These are phyloP conservation scores for Aphyosemion australe DNA, from an alignment of 2,113 vertebrate species.

Conservation along the genomic window DNA sequence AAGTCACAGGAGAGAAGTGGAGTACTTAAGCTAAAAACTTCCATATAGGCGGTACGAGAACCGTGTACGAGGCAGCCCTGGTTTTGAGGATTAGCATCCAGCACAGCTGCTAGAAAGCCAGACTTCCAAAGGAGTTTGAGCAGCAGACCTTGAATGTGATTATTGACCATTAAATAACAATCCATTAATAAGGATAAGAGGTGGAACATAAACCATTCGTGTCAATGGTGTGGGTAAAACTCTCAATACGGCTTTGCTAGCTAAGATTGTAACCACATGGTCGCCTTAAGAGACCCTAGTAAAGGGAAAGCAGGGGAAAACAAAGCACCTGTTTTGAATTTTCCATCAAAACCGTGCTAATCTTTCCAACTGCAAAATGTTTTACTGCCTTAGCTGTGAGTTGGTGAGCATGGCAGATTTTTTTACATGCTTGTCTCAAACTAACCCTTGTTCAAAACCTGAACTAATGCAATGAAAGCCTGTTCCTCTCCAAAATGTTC, in stretches of 20 bases:
- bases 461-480: conserved; percentile 46
- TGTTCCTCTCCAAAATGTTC: conserved; percentile 55
- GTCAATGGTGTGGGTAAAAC: conserved; percentile 35
- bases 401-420: conserved; percentile 33
- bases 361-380: conserved; percentile 48
- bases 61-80: conserved; percentile 18
- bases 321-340: conserved; percentile 61
- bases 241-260: conserved; percentile 31
- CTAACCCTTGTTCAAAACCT: conserved; percentile 39
- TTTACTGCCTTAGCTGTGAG: conserved; percentile 44
- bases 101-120: conserved; percentile 17
- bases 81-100: conserved; percentile 45
- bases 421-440: conserved; percentile 41
- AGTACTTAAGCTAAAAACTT: conserved; percentile 63
- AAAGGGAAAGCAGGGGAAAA: conserved; percentile 34
- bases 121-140: conserved; percentile 39
- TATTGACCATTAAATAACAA: conserved; percentile 56
- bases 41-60: conserved; percentile 51
- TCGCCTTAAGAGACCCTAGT: conserved; percentile 34
- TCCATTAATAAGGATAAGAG: conserved; percentile 49
- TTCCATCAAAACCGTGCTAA: conserved; percentile 42
- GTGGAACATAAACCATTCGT: conserved; percentile 54
- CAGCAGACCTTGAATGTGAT: conserved; percentile 51
- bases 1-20: conserved; percentile 59
- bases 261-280: conserved; percentile 40